phyloP scores from a whole-genome alignment of 1,140 invertebrate genomes.

The Drosophila tsacasi region DNA sequence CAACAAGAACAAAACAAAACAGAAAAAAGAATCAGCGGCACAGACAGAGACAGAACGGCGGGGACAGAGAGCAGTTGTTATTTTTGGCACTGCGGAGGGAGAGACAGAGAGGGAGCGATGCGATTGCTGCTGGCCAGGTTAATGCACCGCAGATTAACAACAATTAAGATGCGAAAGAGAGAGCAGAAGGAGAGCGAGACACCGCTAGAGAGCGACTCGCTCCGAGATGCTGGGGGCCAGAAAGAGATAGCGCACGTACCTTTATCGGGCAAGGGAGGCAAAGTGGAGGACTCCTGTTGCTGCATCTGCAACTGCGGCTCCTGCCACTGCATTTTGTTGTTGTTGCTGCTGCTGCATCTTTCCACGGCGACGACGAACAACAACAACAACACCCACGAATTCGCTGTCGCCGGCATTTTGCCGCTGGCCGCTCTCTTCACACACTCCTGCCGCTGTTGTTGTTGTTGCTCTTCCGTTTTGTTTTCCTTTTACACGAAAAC shows the following conservation, averaged over 20 bases:
- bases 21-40: slow-evolving; percentile 1
- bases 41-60: background rate
- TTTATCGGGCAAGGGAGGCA: slow-evolving; percentile 64
- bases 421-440: slow-evolving; percentile 53
- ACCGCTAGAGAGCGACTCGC: slow-evolving; percentile 6
- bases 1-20: slow-evolving; percentile 1
- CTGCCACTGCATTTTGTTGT: slow-evolving; percentile 50
- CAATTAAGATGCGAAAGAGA: slow-evolving; percentile 44
- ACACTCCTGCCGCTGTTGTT: slow-evolving; percentile 14
- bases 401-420: slow-evolving; percentile 79
- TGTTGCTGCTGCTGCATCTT: slow-evolving; percentile 40
- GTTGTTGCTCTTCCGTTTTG: slow-evolving; percentile 46
- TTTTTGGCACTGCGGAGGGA: slow-evolving; percentile 63
- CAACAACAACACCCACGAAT: slow-evolving; percentile 70
- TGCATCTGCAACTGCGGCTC: slow-evolving; percentile 68
- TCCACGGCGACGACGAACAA: slow-evolving; percentile 52
- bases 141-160: slow-evolving; percentile 65
- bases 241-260: slow-evolving; percentile 59
- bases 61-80: slow-evolving; percentile 53
- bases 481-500: slow-evolving; percentile 47
- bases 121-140: slow-evolving; percentile 42
- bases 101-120: background rate
- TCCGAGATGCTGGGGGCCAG: slow-evolving; percentile 26
- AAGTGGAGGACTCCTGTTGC: slow-evolving; percentile 67
- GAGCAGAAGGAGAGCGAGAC: background rate